These are phyloP conservation scores for Spodoptera exigua DNA, from an alignment of 2,888 invertebrate species.

Conservation along the genomic window DNA sequence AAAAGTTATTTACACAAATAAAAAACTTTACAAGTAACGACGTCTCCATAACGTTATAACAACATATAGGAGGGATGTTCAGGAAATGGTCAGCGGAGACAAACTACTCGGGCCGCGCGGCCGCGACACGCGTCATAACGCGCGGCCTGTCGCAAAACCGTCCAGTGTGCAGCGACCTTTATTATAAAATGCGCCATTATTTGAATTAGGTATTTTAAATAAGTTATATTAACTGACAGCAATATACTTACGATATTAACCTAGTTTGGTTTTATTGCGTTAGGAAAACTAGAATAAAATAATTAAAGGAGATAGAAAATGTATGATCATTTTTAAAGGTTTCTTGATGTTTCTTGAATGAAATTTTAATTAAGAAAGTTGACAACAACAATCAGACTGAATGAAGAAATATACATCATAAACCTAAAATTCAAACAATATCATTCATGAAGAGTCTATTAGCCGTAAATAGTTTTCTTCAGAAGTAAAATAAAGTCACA, in stretches of 20 bases:
- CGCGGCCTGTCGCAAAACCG: slow-evolving; percentile 55
- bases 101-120: slow-evolving; percentile 75
- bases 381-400: neutral
- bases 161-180: slow-evolving; percentile 45
- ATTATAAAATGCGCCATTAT: slow-evolving; percentile 38
- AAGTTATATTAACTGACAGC: too few species aligned
- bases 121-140: slow-evolving; percentile 87
- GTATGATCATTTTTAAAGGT: too few species aligned
- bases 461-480: slow-evolving; percentile 21
- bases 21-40: slow-evolving; percentile 6
- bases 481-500: slow-evolving; percentile 22
- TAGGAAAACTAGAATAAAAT: too few species aligned
- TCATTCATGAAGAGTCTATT: slow-evolving; percentile 13
- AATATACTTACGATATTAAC: too few species aligned
- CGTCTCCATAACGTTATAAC: slow-evolving; percentile 52
- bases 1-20: neutral
- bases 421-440: slow-evolving; percentile 1
- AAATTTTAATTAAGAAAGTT: too few species aligned
- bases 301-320: too few species aligned
- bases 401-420: neutral
- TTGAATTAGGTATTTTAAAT: too few species aligned
- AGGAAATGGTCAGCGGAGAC: slow-evolving; percentile 87
- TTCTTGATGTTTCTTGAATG: too few species aligned
- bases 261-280: too few species aligned
- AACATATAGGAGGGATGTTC: slow-evolving; percentile 71